phyloP scores from a whole-genome alignment of 2,113 vertebrate species.

The Isichthys henryi region DNA sequence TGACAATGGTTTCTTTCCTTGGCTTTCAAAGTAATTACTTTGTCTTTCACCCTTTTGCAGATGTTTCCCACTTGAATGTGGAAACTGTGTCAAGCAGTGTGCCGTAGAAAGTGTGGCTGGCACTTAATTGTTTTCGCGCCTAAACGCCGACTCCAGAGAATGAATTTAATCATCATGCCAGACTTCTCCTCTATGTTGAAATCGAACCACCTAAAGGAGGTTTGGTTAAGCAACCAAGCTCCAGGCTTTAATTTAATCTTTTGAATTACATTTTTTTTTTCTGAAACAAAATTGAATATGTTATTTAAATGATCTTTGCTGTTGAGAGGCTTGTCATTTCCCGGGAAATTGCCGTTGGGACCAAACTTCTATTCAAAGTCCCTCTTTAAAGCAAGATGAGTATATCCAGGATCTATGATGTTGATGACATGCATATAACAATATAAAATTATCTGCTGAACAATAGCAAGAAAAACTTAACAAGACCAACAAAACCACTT shows the following conservation, averaged over 20 bases:
- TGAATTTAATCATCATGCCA: slow-evolving; percentile 63
- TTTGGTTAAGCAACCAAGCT: slow-evolving; percentile 67
- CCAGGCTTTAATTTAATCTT: slow-evolving; percentile 64
- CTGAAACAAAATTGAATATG: slow-evolving; percentile 55
- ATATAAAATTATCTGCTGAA: not conserved
- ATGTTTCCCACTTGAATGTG: slow-evolving; percentile 65
- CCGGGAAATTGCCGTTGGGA: slow-evolving; percentile 36
- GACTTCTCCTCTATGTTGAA: slow-evolving; percentile 62
- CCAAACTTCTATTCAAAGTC: not conserved
- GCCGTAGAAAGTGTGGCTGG: slow-evolving; percentile 55
- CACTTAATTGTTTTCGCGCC: slow-evolving; percentile 71
- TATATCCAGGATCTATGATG: not conserved
- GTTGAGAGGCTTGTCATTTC: slow-evolving; percentile 56
- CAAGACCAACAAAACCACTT: not conserved
- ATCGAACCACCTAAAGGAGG: slow-evolving; percentile 62
- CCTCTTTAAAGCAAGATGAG: not conserved
- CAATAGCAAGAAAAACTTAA: not conserved
- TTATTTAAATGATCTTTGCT: slow-evolving; percentile 74
- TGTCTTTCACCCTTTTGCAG: slow-evolving; percentile 57
- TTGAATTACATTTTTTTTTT: slow-evolving; percentile 67
- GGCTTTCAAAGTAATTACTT: slow-evolving; percentile 60
- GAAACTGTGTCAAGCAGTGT: slow-evolving; percentile 66
- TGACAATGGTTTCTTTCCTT: slow-evolving; percentile 51
- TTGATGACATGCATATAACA: not conserved
- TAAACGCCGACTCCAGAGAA: slow-evolving; percentile 58